Evolutionary conservation across 2,797 vertebrate genomes (phyloP), one percentile per base, ranked within the genome.

Genomic region (Myotis planiceps): DNA sequence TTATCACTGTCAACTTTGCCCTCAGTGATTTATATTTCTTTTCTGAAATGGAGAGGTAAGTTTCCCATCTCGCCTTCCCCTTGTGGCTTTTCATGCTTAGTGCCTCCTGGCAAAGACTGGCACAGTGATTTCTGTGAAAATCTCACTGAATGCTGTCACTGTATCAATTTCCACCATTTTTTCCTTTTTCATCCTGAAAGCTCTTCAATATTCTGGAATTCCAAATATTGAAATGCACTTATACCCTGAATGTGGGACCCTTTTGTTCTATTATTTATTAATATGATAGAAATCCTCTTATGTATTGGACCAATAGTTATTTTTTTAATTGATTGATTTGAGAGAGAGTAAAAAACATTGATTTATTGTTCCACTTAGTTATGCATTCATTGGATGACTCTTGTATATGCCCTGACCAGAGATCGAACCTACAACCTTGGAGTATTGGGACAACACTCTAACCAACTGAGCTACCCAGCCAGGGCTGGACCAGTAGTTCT

Each of bases 11-110:
- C 90, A 98, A 98, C 95, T 99, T 98, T 87, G 97, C 98, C 1
- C 1, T 97, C 0, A 79, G 98, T 0, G 98, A 99, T 93, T 93
- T 99, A 18, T 95, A 32, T 90, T 99, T 99, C 72, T 98, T 98
- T 82, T 96, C 98, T 96, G 98, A 99, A 97, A 98, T 98, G 3
- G 96, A 98, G 81, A 99, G 76, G 99, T 99, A 91, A 98, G 98
- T 95, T 63, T 72, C 13, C 16, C 8, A 65, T 18, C 21, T 65
- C 25, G 13, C 29, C 29, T 82, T 58, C 49, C 18, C 58, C 21
- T 78, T 23, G 0, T 1, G 49, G 9, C 14, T 88, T 84, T 92
- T 51, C 27, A n/a, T 7, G 4, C 27, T 60, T 87, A 89, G 27
- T 34, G 66, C 16, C 14, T 71, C 60, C 42, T 21, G 13, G 39